These are phyloP conservation scores for Leptinotarsa juncta DNA, from an alignment of 2,888 invertebrate species.

Conservation along the genomic window DNA sequence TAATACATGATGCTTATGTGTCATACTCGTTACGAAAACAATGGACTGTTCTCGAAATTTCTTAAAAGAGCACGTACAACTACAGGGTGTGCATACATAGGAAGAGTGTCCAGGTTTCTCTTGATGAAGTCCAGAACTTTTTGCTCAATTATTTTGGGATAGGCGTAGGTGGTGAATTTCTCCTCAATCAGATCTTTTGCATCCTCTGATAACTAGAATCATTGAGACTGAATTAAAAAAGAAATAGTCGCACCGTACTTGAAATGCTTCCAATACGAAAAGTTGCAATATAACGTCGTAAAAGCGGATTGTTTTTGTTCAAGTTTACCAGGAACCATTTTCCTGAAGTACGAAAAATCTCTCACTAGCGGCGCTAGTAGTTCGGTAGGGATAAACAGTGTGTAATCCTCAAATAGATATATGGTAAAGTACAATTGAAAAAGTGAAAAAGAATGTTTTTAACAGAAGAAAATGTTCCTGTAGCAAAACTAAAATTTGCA, in stretches of 20 bases:
- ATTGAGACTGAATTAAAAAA: neutral
- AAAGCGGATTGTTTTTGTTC: too few species aligned
- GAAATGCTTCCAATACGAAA: neutral
- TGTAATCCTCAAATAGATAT: too few species aligned
- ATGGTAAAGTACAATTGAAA: too few species aligned
- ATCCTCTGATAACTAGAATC: constrained; percentile 52
- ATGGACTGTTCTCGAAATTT: constrained; percentile 58
- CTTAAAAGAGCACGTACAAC: constrained; percentile 56
- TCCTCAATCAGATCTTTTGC: constrained; percentile 52
- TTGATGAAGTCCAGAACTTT: constrained; percentile 60
- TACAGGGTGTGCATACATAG: constrained; percentile 63
- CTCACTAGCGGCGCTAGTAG: too few species aligned
- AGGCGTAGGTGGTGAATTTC: constrained; percentile 53
- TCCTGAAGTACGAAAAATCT: too few species aligned
- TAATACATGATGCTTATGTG: neutral
- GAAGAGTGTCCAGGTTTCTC: constrained; percentile 55
- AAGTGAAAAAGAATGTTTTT: too few species aligned
- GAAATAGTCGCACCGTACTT: neutral
- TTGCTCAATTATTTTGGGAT: constrained; percentile 56
- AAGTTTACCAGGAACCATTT: too few species aligned
- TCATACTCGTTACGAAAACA: constrained; percentile 52
- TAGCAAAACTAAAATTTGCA: too few species aligned
- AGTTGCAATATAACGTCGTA: too few species aligned
- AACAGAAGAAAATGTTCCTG: too few species aligned
- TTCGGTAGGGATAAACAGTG: too few species aligned